Conservation (phyloP, 2,888 invertebrate genomes). For the Gisinianus flammeolus region DNA sequence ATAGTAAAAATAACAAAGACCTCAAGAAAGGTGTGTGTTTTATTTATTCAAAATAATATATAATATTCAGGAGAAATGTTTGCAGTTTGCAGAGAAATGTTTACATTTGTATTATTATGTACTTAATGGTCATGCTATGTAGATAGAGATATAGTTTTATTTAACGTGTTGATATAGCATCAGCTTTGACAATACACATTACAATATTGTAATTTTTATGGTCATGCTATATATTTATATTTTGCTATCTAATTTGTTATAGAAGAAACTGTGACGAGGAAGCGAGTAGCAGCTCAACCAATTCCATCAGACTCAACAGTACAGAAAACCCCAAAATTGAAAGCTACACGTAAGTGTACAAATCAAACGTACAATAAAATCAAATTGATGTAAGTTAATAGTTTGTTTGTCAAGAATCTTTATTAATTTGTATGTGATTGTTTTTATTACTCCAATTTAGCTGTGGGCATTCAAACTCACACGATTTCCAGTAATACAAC, state of each 20-base stretch:
- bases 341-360: slow-evolving; percentile 7
- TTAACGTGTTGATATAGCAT: too few relatives aligned
- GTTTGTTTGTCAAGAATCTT: neutral
- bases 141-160: too few relatives aligned
- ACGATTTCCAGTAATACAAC: neutral
- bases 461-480: neutral
- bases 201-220: too few relatives aligned
- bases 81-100: too few relatives aligned
- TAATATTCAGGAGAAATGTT: too few relatives aligned
- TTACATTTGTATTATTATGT: neutral
- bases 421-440: neutral
- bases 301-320: slow-evolving; percentile 30
- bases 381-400: too few relatives aligned
- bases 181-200: too few relatives aligned
- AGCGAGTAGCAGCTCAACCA: slow-evolving; percentile 20
- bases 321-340: slow-evolving; percentile 25
- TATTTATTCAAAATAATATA: too few relatives aligned
- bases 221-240: neutral
- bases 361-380: too few relatives aligned
- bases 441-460: neutral
- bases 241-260: neutral
- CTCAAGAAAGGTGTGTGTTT: neutral
- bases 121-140: too few relatives aligned
- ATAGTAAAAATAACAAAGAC: neutral
- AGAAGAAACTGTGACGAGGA: slow-evolving; percentile 25